A percentile compares a stretch with the other conserved stretches of the same genome.
Conservation (phyloP, 1,140 invertebrate species). For the Pseudomyrmex cubaensis region DNA sequence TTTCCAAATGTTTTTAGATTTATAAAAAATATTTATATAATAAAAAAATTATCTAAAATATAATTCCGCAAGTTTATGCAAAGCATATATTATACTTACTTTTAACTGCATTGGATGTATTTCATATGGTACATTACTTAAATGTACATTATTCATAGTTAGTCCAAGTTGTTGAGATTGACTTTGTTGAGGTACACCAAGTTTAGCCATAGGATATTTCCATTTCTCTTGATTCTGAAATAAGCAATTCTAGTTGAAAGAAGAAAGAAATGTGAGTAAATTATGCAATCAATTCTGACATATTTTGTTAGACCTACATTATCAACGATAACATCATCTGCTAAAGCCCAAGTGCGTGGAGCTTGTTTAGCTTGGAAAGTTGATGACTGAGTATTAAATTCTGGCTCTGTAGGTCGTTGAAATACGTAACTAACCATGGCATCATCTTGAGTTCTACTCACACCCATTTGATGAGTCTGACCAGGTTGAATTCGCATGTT, state of each 20-base stretch:
- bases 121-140: slow-evolving; percentile 81
- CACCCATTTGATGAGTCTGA: slow-evolving; percentile 83
- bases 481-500: slow-evolving; percentile 82
- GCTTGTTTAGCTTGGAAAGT: slow-evolving; percentile 89
- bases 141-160: slow-evolving; percentile 87
- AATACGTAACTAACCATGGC: slow-evolving; percentile 95
- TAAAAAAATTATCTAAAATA: no score
- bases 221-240: slow-evolving; percentile 91
- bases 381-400: slow-evolving; percentile 87
- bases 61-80: no score
- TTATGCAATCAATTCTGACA: not conserved
- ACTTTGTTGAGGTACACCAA: slow-evolving; percentile 86
- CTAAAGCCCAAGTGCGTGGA: slow-evolving; percentile 90
- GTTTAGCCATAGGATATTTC: slow-evolving; percentile 87
- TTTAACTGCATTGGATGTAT: slow-evolving; percentile 87
- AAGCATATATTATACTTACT: slow-evolving; percentile 78
- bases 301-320: slow-evolving; percentile 84
- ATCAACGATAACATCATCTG: slow-evolving; percentile 92
- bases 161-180: slow-evolving; percentile 84
- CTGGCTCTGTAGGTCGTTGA: slow-evolving; percentile 91
- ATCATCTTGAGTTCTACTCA: slow-evolving; percentile 91
- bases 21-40: no score
- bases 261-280: not conserved
- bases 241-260: slow-evolving; percentile 43
- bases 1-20: no score